Conservation (phyloP, 2,113 vertebrate genomes). For the Himantopus leucocephalus region DNA sequence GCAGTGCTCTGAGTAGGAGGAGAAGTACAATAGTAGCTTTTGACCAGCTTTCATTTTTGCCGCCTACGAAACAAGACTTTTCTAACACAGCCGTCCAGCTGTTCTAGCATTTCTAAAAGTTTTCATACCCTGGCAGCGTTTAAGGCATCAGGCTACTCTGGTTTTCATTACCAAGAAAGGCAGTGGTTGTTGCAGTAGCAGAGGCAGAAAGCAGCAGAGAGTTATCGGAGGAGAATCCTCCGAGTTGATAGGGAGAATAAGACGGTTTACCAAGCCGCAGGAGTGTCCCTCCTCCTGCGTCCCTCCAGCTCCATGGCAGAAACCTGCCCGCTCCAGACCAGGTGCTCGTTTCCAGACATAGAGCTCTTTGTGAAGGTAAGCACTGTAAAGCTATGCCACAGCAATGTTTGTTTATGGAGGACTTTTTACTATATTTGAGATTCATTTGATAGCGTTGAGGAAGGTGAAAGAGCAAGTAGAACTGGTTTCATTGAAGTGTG, state of each 20-base stretch:
- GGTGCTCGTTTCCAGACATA: conserved; percentile 32
- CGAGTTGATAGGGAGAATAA: background rate
- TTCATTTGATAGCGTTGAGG: background rate
- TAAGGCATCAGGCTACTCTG: background rate
- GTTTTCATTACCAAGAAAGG: background rate
- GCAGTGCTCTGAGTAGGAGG: background rate
- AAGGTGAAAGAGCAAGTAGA: background rate
- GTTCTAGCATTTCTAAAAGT: background rate
- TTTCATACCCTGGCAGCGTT: background rate
- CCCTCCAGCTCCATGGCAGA: background rate
- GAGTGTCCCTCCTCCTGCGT: background rate
- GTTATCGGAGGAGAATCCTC: background rate
- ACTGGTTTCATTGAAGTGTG: background rate
- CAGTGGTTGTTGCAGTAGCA: background rate
- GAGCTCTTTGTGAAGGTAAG: conserved; percentile 78
- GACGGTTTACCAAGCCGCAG: accelerated
- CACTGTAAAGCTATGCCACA: background rate
- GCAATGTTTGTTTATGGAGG: background rate
- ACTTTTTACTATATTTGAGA: background rate
- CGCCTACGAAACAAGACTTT: background rate
- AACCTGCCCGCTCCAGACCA: background rate
- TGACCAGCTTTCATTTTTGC: background rate
- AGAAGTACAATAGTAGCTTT: background rate
- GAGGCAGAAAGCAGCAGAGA: background rate
- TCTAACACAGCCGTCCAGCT: background rate